Evolutionary conservation across 2,797 vertebrate species (phyloP).

Genomic region (Enteromius treurensis): DNA sequence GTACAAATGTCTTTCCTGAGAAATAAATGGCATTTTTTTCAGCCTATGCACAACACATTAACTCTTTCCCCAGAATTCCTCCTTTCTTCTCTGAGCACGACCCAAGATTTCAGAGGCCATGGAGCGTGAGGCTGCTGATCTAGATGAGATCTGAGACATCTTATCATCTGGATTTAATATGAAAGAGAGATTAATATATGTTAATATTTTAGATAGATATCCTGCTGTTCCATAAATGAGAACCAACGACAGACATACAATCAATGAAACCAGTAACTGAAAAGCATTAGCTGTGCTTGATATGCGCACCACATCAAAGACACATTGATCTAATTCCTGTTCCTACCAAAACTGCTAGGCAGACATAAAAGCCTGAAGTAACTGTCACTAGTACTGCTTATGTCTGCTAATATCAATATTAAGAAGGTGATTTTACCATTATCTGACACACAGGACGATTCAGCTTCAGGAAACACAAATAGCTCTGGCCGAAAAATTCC

Average conservation of each 20-base stretch:
- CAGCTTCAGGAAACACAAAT: slow-evolving; percentile 48
- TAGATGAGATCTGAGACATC: slow-evolving; percentile 85
- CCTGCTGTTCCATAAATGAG: not conserved
- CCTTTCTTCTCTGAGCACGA: slow-evolving; percentile 82
- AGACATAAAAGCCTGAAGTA: slow-evolving; percentile 7
- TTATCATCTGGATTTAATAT: slow-evolving; percentile 74
- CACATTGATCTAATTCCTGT: slow-evolving; percentile 30
- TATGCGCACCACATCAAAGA: slow-evolving; percentile 57
- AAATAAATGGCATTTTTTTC: not conserved
- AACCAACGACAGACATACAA: not conserved
- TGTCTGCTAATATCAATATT: not conserved
- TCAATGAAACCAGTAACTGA: slow-evolving; percentile 1
- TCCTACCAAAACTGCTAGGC: slow-evolving; percentile 41
- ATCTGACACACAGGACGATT: slow-evolving; percentile 52
- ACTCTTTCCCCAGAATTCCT: slow-evolving; percentile 84
- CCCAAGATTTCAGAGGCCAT: slow-evolving; percentile 82
- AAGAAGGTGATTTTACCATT: slow-evolving; percentile 58
- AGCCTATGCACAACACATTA: slow-evolving; percentile 3
- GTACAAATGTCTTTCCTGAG: not conserved
- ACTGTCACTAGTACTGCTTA: not conserved
- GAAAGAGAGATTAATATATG: not conserved
- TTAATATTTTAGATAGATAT: not conserved
- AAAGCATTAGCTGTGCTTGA: slow-evolving; percentile 35
- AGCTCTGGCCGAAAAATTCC: slow-evolving; percentile 56
- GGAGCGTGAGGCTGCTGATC: slow-evolving; percentile 82